Percentiles rank a stretch among this genome's conserved stretches.
phyloP scores from a whole-genome alignment of 1,140 invertebrate genomes.

The Spodoptera frugiperda region DNA sequence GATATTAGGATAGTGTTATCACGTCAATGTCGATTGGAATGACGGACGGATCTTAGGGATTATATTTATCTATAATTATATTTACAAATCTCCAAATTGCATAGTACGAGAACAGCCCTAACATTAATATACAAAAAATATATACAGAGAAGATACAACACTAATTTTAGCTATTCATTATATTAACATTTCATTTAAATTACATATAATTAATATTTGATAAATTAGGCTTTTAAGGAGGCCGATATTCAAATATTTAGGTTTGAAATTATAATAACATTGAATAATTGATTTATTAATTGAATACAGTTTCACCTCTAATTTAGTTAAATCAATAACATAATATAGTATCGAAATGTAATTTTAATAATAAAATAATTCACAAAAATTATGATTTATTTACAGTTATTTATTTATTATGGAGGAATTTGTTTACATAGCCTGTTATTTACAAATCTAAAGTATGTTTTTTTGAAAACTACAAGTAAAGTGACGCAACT shows the following conservation, averaged over 20 bases:
- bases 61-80: conserved; percentile 12
- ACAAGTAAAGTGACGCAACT: conserved; percentile 42
- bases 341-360: neutral
- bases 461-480: conserved; percentile 48
- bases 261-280: neutral
- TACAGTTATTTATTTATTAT: conserved; percentile 15
- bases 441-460: conserved; percentile 72
- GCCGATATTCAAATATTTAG: conserved; percentile 9
- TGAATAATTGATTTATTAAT: conserved; percentile 17
- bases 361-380: conserved; percentile 1
- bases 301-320: neutral
- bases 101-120: conserved; percentile 29
- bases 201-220: conserved; percentile 13
- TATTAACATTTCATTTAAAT: conserved; percentile 37
- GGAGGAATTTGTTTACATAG: conserved; percentile 20
- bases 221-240: conserved; percentile 21
- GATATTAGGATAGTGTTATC: neutral
- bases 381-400: conserved; percentile 24
- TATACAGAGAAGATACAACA: conserved; percentile 39
- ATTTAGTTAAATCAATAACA: neutral
- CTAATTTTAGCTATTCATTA: conserved; percentile 31
- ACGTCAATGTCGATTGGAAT: conserved; percentile 4
- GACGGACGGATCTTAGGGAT: conserved; percentile 22
- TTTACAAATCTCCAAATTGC: conserved; percentile 17
- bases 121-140: conserved; percentile 38